Evolutionary conservation across 2,888 invertebrate species (phyloP).

Genomic region (Mantis religiosa): DNA sequence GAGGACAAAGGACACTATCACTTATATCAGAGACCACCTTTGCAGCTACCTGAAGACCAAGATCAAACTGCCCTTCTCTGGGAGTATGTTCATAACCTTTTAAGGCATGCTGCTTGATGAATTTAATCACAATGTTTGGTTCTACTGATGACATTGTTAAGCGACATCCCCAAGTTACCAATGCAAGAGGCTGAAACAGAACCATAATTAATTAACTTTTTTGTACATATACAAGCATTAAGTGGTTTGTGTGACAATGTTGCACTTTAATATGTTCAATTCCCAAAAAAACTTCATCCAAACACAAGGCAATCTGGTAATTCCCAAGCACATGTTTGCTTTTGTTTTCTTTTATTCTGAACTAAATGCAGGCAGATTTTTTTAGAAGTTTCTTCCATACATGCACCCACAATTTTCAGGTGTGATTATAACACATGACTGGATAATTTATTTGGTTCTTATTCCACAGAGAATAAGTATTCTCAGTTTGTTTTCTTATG

Average conservation of each 20-base stretch:
- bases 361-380: too few relatives aligned
- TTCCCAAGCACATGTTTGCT: too few relatives aligned
- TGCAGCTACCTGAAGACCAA: slow-evolving; percentile 46
- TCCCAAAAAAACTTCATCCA: too few relatives aligned
- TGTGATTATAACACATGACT: too few relatives aligned
- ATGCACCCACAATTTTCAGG: too few relatives aligned
- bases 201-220: neutral
- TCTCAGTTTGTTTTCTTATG: too few relatives aligned
- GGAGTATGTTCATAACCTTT: slow-evolving; percentile 54
- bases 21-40: slow-evolving; percentile 44
- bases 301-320: too few relatives aligned
- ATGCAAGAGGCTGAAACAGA: slow-evolving; percentile 61
- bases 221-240: slow-evolving; percentile 14
- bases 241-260: neutral
- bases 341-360: too few relatives aligned
- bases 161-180: slow-evolving; percentile 71
- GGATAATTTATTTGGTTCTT: too few relatives aligned
- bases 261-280: too few relatives aligned
- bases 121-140: slow-evolving; percentile 51
- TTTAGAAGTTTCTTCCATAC: too few relatives aligned
- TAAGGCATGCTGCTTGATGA: slow-evolving; percentile 59
- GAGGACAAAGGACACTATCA: slow-evolving; percentile 48
- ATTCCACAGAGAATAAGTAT: too few relatives aligned
- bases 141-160: slow-evolving; percentile 66
- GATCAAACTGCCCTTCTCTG: slow-evolving; percentile 53